Evolutionary conservation across 2,113 vertebrate species (phyloP).

Genomic region (Odontophorus gujanensis): DNA sequence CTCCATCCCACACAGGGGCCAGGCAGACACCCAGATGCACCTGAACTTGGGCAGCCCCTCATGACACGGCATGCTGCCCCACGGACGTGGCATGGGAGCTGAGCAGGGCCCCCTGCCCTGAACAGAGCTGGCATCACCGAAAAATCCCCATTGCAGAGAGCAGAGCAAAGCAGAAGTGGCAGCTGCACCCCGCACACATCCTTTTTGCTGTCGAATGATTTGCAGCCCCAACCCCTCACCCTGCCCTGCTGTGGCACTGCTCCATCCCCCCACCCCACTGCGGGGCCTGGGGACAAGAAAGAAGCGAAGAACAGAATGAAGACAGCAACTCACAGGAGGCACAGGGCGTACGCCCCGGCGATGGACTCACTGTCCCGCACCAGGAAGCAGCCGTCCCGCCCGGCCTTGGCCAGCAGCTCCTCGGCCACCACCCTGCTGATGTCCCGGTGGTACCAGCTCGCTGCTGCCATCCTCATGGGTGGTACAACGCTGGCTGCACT

Average conservation of each 20-base stretch:
- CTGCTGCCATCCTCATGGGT: conserved; percentile 70
- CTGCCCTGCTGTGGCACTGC: not conserved
- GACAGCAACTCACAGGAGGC: conserved; percentile 84
- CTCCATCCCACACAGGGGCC: not conserved
- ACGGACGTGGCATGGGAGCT: rapidly evolving
- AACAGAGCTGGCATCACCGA: rapidly evolving
- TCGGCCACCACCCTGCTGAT: conserved; percentile 88
- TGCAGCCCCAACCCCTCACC: not conserved
- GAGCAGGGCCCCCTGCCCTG: not conserved
- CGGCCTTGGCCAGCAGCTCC: conserved; percentile 85
- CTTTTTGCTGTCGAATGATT: not conserved
- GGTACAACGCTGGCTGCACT: rapidly evolving
- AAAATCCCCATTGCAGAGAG: rapidly evolving
- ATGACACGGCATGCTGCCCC: not conserved
- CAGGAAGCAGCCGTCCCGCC: conserved; percentile 87
- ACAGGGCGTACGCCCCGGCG: conserved; percentile 87
- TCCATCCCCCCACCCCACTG: not conserved
- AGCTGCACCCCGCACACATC: rapidly evolving
- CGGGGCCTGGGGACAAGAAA: not conserved
- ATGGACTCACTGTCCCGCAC: conserved; percentile 92
- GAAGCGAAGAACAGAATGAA: not conserved
- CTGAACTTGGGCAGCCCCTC: not conserved
- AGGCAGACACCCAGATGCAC: not conserved
- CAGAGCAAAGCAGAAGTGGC: not conserved
- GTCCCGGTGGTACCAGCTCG: conserved; percentile 88